Evolutionary conservation across 2,888 invertebrate species (phyloP).

Genomic region (Orthosia incerta): DNA sequence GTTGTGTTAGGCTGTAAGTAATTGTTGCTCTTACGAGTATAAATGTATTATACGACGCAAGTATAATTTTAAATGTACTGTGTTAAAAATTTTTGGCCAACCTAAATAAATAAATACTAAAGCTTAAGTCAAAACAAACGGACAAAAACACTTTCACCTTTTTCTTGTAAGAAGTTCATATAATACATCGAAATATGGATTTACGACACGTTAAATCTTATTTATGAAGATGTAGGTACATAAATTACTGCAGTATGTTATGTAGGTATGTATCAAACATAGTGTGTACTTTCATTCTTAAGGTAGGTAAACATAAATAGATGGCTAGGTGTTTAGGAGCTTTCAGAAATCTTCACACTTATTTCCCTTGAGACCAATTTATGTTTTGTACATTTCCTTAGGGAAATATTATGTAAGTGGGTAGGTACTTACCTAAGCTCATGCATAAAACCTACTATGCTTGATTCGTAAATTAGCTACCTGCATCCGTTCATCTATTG

Average conservation of each 20-base stretch:
- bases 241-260: conserved; percentile 31
- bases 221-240: conserved; percentile 28
- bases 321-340: background rate
- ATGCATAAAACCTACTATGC: no score
- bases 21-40: no score
- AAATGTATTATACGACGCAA: no score
- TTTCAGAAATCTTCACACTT: background rate
- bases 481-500: no score
- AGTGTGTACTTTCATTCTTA: background rate
- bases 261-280: conserved; percentile 27
- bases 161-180: background rate
- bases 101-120: no score
- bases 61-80: no score
- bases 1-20: no score
- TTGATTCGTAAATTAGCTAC: no score
- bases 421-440: background rate
- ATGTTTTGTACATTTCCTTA: background rate
- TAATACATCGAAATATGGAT: conserved; percentile 24
- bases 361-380: background rate
- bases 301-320: background rate
- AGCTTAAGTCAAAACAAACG: conserved; percentile 3
- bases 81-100: no score
- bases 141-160: background rate
- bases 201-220: conserved; percentile 42
- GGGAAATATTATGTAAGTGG: background rate